phyloP scores from a whole-genome alignment of 2,888 invertebrate species.

The Cecidostiba fungosa region DNA sequence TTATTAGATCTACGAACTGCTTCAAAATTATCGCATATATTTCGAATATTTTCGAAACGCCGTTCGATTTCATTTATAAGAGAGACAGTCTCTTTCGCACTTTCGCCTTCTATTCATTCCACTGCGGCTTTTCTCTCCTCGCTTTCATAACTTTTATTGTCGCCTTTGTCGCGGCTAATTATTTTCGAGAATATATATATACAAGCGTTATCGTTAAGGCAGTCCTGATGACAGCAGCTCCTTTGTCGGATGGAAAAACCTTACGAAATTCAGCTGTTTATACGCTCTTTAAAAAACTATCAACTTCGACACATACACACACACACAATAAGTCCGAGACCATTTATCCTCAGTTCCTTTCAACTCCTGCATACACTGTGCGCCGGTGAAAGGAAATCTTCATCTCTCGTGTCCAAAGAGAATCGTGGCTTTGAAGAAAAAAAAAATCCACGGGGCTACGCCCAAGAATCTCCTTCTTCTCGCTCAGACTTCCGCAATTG shows the following conservation, averaged over 20 bases:
- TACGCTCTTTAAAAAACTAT: constrained; percentile 3
- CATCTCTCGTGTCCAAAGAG: not conserved
- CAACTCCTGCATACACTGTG: too few species aligned
- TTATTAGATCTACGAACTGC: too few species aligned
- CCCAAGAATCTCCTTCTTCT: constrained; percentile 63
- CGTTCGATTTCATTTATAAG: too few species aligned
- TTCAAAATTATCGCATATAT: too few species aligned
- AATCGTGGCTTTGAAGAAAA: not conserved
- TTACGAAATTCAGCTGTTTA: not conserved
- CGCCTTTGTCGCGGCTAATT: constrained; percentile 11
- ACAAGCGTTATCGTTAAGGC: not conserved
- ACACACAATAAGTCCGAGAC: too few species aligned
- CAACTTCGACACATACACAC: not conserved
- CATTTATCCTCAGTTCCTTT: too few species aligned
- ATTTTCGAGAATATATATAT: not conserved
- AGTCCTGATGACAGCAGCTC: too few species aligned
- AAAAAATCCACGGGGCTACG: constrained; percentile 62
- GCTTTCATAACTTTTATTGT: constrained; percentile 6
- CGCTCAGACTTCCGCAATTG: constrained; percentile 67
- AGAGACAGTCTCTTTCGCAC: not conserved
- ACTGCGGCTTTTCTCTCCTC: not conserved
- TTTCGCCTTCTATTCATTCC: constrained; percentile 15
- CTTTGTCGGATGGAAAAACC: not conserved
- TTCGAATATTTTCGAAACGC: too few species aligned
- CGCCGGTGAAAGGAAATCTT: not conserved